phyloP scores from a whole-genome alignment of 2,797 vertebrate species.

The Lagocephalus sceleratus region DNA sequence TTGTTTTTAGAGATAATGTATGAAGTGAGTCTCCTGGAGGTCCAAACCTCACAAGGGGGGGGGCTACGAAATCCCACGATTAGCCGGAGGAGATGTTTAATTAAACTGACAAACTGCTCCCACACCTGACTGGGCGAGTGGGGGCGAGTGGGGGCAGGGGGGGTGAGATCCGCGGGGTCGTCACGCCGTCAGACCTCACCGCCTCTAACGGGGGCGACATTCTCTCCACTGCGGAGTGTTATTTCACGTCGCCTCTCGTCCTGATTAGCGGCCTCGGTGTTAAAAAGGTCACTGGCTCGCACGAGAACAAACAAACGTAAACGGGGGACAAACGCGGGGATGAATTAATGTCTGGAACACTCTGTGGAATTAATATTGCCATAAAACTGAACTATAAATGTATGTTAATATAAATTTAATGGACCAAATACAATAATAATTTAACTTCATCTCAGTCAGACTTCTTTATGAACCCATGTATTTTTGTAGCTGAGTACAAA shows the following conservation, averaged over 20 bases:
- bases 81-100: slow-evolving; percentile 2
- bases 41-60: no score
- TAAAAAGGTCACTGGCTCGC: slow-evolving; percentile 19
- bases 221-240: slow-evolving; percentile 43
- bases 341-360: not conserved
- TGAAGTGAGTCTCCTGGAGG: no score
- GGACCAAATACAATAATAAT: no score
- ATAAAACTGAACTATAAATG: no score
- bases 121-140: not conserved
- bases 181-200: not conserved
- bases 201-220: slow-evolving; percentile 6
- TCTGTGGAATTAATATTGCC: no score
- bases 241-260: slow-evolving; percentile 36
- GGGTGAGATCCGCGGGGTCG: not conserved
- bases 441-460: no score
- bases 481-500: no score
- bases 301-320: not conserved
- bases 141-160: slow-evolving; percentile 4
- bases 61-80: no score
- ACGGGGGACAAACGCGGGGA: no score
- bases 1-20: no score
- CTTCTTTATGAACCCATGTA: no score
- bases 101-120: slow-evolving; percentile 14
- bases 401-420: no score
- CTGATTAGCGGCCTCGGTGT: slow-evolving; percentile 31